Evolutionary conservation across 2,113 vertebrate genomes (phyloP).

Genomic region (Puffinus mauretanicus): DNA sequence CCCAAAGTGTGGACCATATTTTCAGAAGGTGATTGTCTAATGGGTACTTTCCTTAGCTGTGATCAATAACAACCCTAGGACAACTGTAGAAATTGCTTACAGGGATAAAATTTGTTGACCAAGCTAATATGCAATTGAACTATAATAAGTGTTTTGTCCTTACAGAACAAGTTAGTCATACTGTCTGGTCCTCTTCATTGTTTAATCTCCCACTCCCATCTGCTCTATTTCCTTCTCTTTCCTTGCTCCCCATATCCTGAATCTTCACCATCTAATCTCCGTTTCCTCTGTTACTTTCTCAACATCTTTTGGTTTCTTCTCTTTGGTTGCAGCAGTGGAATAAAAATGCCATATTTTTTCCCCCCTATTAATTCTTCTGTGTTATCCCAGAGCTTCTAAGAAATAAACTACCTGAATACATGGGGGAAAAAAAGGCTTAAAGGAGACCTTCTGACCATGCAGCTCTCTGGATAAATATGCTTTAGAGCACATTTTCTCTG

Average conservation of each 20-base stretch:
- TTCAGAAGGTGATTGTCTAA: background rate
- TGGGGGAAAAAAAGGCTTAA: background rate
- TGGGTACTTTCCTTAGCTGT: background rate
- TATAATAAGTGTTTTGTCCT: background rate
- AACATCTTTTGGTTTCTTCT: background rate
- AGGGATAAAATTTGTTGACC: background rate
- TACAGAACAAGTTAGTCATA: background rate
- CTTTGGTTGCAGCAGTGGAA: background rate
- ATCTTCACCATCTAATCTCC: background rate
- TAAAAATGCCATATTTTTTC: background rate
- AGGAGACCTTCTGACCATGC: background rate
- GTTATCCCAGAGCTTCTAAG: background rate
- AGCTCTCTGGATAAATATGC: background rate
- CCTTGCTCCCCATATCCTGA: background rate
- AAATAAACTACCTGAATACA: background rate
- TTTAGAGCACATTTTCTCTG: background rate
- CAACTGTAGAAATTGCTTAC: background rate
- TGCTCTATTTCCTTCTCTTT: background rate
- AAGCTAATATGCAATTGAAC: background rate
- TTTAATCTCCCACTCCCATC: background rate
- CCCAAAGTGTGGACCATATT: background rate
- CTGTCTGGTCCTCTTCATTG: background rate
- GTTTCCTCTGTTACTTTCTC: background rate
- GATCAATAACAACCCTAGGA: background rate
- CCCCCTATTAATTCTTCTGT: background rate